Conservation (phyloP, 2,113 vertebrate species). For the Hemiscyllium ocellatum region DNA sequence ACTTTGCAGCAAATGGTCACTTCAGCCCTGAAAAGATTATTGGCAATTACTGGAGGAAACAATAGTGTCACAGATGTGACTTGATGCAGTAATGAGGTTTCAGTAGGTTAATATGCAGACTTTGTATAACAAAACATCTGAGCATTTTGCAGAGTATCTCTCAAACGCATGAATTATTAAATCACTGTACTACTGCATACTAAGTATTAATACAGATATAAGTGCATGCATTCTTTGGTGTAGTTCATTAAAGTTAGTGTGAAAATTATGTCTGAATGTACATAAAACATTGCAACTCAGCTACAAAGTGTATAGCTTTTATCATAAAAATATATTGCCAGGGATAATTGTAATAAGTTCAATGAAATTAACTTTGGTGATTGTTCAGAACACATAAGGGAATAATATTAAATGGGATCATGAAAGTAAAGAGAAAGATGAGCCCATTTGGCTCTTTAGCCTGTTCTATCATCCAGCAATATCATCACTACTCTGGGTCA, state of each 20-base stretch:
- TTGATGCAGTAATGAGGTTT: conserved; percentile 22
- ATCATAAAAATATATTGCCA: background rate
- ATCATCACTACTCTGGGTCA: too few species aligned
- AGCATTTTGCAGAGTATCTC: background rate
- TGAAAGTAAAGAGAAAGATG: too few species aligned
- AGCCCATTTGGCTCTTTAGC: too few species aligned
- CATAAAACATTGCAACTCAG: background rate
- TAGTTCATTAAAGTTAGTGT: background rate
- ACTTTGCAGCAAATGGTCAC: conserved; percentile 10
- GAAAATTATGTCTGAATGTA: background rate
- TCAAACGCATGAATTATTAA: background rate
- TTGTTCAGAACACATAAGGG: background rate
- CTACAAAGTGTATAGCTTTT: background rate
- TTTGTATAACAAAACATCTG: background rate
- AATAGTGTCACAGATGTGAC: conserved; percentile 10
- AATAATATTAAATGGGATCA: background rate
- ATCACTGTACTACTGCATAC: background rate
- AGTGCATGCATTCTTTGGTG: background rate
- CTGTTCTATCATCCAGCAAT: too few species aligned
- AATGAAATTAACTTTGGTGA: background rate
- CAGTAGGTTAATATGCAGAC: background rate
- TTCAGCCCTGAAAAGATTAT: conserved; percentile 6
- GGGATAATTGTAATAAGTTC: background rate
- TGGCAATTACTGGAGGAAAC: background rate
- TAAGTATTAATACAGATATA: background rate